These are phyloP conservation scores for Elysia crispata DNA, from an alignment of 2,888 invertebrate species.

Conservation along the genomic window DNA sequence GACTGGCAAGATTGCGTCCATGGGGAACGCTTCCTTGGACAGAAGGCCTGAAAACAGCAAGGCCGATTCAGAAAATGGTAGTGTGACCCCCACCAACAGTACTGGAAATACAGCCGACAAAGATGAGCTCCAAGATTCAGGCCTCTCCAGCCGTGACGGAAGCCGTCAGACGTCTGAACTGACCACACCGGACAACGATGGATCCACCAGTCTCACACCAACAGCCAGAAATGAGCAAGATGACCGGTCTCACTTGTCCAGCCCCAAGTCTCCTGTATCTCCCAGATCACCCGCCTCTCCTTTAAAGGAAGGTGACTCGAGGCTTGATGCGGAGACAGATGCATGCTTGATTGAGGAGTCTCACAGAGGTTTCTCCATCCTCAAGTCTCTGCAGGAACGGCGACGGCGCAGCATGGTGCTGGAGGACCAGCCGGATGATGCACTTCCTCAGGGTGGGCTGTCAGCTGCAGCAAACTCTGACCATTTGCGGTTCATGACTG, in stretches of 20 bases:
- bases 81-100: not conserved
- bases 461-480: too few species aligned
- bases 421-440: constrained; percentile 14
- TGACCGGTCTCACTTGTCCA: constrained; percentile 20
- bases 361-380: constrained; percentile 41
- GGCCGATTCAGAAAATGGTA: not conserved
- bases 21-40: not conserved
- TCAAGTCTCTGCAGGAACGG: constrained; percentile 43
- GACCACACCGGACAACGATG: constrained; percentile 36
- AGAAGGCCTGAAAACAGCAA: not conserved
- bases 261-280: not conserved
- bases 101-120: constrained; percentile 1
- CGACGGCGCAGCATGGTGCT: constrained; percentile 42
- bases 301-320: constrained; percentile 12
- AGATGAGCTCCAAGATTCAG: constrained; percentile 37
- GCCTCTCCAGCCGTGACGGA: constrained; percentile 38
- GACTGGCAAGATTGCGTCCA: constrained; percentile 44
- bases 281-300: constrained; percentile 33
- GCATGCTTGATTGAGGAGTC: constrained; percentile 42
- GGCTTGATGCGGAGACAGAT: constrained; percentile 38
- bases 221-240: not conserved
- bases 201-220: not conserved
- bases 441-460: too few species aligned
- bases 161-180: constrained; percentile 34
- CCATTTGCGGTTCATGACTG: too few species aligned